Evolutionary conservation across 2,113 vertebrate genomes (phyloP).

Genomic region (Thermophis baileyi): DNA sequence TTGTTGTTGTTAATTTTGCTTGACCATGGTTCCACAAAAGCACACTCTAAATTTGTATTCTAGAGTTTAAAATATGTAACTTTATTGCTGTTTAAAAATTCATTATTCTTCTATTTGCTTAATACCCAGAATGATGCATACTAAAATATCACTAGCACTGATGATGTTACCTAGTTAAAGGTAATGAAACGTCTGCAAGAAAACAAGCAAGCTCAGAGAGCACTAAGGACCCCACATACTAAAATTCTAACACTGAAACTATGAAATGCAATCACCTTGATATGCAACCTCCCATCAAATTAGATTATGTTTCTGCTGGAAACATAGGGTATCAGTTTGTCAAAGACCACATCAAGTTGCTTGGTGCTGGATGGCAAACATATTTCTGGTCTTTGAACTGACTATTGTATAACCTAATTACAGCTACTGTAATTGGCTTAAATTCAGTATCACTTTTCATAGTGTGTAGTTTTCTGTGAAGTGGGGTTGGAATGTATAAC

Average conservation of each 20-base stretch:
- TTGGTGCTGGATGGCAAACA: constrained; percentile 63
- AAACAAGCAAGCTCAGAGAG: no score
- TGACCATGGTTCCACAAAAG: not conserved
- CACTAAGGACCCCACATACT: not conserved
- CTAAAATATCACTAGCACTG: not conserved
- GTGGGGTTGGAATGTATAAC: constrained; percentile 28
- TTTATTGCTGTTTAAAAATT: not conserved
- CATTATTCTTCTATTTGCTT: not conserved
- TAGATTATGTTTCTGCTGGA: not conserved
- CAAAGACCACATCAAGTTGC: constrained; percentile 59
- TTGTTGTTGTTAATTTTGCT: not conserved
- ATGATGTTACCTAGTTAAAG: no score
- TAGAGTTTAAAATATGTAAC: not conserved
- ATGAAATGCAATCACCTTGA: not conserved
- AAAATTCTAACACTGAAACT: not conserved
- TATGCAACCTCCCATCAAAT: not conserved
- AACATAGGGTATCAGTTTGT: not conserved
- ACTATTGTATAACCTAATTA: constrained; percentile 67
- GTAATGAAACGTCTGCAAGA: no score
- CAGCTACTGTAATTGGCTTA: constrained; percentile 46
- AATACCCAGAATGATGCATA: not conserved
- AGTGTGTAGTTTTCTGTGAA: constrained; percentile 29
- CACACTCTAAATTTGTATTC: not conserved
- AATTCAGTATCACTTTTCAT: constrained; percentile 27
- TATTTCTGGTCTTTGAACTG: constrained; percentile 61